Percentiles rank a stretch among this genome's conserved stretches.
Conservation (phyloP, 2,113 vertebrate species). For the Erythrolamprus reginae region DNA sequence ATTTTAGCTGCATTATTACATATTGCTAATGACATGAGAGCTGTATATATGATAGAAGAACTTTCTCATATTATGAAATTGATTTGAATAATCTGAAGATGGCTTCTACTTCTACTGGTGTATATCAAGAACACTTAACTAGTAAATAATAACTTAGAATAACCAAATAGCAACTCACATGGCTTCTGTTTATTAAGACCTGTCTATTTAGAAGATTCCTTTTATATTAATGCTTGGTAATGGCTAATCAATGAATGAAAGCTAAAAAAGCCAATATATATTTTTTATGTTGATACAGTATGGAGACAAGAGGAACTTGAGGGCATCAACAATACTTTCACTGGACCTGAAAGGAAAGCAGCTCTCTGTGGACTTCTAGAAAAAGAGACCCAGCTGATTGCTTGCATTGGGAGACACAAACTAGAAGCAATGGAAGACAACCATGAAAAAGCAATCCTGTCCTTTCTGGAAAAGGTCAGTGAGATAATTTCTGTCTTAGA, state of each 20-base stretch:
- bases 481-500: conserved; percentile 27
- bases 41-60: background rate
- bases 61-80: background rate
- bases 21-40: background rate
- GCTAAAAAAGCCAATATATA: background rate
- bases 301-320: conserved; percentile 79
- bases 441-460: conserved; percentile 62
- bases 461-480: conserved; percentile 84
- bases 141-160: background rate
- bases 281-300: conserved; percentile 64
- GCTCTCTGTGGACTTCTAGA: conserved; percentile 84
- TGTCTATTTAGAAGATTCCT: conserved; percentile 19
- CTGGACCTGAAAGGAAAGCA: conserved; percentile 81
- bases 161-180: background rate
- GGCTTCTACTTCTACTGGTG: background rate
- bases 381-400: conserved; percentile 79
- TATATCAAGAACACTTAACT: background rate
- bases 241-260: conserved; percentile 7
- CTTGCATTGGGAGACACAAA: conserved; percentile 76
- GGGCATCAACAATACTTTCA: conserved; percentile 67
- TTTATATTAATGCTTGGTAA: conserved; percentile 10
- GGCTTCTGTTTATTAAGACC: background rate
- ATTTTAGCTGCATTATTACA: background rate
- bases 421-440: conserved; percentile 55
- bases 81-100: background rate